Percentiles rank a stretch among this genome's conserved stretches.
Evolutionary conservation across 2,113 vertebrate species (phyloP).

Genomic region (Cyanoramphus novaezelandiae): DNA sequence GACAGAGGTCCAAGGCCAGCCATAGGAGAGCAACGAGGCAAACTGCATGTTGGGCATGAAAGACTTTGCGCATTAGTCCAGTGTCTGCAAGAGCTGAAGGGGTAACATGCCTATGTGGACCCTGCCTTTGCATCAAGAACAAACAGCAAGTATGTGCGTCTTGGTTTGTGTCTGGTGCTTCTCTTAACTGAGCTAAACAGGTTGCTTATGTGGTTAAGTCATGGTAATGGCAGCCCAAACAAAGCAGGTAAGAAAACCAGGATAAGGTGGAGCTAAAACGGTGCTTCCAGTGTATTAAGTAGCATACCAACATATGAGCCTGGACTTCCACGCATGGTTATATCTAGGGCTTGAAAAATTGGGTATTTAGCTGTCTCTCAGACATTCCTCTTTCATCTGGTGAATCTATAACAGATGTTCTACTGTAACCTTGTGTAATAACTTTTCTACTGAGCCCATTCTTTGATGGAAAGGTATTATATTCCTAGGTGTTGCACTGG

Average conservation of each 20-base stretch:
- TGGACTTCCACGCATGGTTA: neutral
- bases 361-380: neutral
- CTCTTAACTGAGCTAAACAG: neutral
- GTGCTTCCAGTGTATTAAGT: neutral
- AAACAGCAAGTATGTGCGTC: neutral
- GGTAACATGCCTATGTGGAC: neutral
- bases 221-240: neutral
- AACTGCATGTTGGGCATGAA: accelerated
- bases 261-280: neutral
- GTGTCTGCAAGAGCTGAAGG: neutral
- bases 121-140: neutral
- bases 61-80: neutral
- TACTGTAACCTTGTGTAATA: neutral
- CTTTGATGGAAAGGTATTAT: neutral
- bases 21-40: neutral
- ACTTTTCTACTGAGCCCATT: neutral
- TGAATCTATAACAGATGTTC: neutral
- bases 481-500: neutral
- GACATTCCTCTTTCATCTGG: neutral
- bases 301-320: neutral
- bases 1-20: neutral
- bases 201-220: neutral
- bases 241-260: neutral
- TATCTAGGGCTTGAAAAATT: neutral
- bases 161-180: neutral